Percentiles rank a stretch among this genome's conserved stretches.
phyloP scores from a whole-genome alignment of 2,888 invertebrate species.

The Deroplatys truncata region DNA sequence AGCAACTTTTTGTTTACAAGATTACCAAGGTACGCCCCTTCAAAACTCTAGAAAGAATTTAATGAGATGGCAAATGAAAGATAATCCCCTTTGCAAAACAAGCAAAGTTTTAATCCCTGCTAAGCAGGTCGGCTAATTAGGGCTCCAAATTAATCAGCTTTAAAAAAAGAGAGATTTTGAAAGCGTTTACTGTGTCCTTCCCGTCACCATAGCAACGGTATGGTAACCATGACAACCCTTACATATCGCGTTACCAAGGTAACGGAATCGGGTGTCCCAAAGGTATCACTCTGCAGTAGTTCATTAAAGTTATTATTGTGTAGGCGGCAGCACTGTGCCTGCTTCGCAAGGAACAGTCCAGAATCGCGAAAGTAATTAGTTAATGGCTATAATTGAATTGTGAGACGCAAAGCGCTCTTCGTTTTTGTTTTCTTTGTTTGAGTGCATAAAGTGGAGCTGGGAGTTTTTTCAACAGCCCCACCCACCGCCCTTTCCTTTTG shows the following conservation, averaged over 20 bases:
- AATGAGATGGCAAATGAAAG: background rate
- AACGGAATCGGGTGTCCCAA: too few species aligned
- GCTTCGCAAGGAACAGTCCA: background rate
- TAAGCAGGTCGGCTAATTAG: background rate
- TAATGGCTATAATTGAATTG: slow-evolving; percentile 11
- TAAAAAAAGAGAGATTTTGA: background rate
- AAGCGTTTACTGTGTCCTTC: background rate
- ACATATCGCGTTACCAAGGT: too few species aligned
- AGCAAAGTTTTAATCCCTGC: background rate
- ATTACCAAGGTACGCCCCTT: background rate
- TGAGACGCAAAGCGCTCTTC: background rate
- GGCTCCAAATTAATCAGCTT: background rate
- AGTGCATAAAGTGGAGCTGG: background rate
- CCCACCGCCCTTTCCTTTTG: background rate
- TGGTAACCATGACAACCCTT: too few species aligned
- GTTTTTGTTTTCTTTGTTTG: slow-evolving; percentile 15
- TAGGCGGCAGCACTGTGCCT: background rate
- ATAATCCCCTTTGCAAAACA: background rate
- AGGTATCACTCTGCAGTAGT: too few species aligned
- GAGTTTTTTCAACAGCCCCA: too few species aligned
- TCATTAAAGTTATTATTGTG: background rate
- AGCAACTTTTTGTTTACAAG: too few species aligned
- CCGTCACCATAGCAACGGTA: background rate
- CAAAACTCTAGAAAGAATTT: background rate
- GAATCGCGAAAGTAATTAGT: background rate